phyloP scores from a whole-genome alignment of 2,113 vertebrate species.

The Suricata suricatta region DNA sequence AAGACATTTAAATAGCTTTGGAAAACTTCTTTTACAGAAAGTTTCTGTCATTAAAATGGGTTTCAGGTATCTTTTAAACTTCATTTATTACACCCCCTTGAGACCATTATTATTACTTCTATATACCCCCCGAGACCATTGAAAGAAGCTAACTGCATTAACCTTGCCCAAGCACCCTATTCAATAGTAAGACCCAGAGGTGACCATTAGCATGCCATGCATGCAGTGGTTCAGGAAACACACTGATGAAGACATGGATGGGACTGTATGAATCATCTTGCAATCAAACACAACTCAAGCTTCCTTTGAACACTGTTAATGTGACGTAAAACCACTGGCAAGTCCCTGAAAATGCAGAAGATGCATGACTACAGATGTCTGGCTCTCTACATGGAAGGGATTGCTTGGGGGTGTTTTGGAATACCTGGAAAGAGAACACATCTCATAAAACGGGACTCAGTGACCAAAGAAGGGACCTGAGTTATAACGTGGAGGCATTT shows the following conservation, averaged over 20 bases:
- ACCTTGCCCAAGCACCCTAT: not conserved
- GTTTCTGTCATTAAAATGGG: not conserved
- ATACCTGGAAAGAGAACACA: not conserved
- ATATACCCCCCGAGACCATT: not conserved
- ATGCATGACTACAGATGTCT: not conserved
- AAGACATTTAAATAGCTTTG: not conserved
- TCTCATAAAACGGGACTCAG: not conserved
- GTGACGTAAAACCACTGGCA: not conserved
- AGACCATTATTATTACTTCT: not conserved
- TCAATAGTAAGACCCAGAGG: not conserved
- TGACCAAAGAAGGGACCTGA: not conserved
- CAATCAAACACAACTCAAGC: not conserved
- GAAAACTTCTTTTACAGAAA: conserved; percentile 3
- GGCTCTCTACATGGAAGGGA: accelerated
- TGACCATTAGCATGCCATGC: not conserved
- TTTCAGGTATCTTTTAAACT: not conserved
- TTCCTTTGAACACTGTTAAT: not conserved
- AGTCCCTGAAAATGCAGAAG: not conserved
- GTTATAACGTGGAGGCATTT: not conserved
- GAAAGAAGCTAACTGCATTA: not conserved
- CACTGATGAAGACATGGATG: not conserved
- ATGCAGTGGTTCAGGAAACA: not conserved
- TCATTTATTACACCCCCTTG: not conserved
- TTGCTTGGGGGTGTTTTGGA: not conserved
- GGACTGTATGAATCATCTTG: not conserved